Base-by-base conservation (phyloP, 2,113 vertebrate species). In the Panurus biarmicus region DNA sequence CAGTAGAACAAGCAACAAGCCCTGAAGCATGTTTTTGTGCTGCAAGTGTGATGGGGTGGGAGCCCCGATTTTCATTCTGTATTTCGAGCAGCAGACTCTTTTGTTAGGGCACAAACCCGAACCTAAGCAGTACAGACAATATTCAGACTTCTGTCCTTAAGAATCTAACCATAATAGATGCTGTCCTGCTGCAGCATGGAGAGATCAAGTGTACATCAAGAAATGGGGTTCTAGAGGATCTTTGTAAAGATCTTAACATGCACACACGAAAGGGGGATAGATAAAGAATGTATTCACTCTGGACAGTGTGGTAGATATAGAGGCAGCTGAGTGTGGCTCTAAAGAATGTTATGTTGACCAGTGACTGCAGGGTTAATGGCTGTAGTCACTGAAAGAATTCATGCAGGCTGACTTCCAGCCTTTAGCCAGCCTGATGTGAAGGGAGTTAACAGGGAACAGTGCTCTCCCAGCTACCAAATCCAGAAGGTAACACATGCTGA, bases 361-460 rank as follows among this genome's bases (percentile, higher is more conserved):
- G 12, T 26, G 69, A 50, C 21, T 42, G 35, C 38, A 51, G 36
- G 11, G 14, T 64, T 54, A 58, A 40, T 35, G 14, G 40, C 31
- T 60, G 1, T 25, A 65, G 36, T 47, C 42, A 28, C 16, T 28
- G 31, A 60, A 77, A 65, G 61, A 56, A 21, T 19, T 6, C 2
- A 2, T 2, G 28, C 35, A 18, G 33, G 29, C 44, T 54, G 12
- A 44, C 22, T 45, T 60, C 24, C 35, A 84, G 24, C 38, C 48
- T 75, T 83, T 40, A 67, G 16, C 38, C 53, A 48, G 40, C 22
- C 22, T 7, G 28, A 17, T 18, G 24, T 62, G 48, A 74, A 29
- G 5, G n/a, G n/a, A n/a, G n/a, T n/a, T 20, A 13, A 1, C 15
- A 22, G 47, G 9, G 28, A 14, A 2, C 5, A n/a, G 57, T 11